A percentile compares a stretch with the other conserved stretches of the same genome.
These are phyloP conservation scores for Coptodon rendalli DNA, from an alignment of 2,113 vertebrate genomes.

Conservation along the genomic window DNA sequence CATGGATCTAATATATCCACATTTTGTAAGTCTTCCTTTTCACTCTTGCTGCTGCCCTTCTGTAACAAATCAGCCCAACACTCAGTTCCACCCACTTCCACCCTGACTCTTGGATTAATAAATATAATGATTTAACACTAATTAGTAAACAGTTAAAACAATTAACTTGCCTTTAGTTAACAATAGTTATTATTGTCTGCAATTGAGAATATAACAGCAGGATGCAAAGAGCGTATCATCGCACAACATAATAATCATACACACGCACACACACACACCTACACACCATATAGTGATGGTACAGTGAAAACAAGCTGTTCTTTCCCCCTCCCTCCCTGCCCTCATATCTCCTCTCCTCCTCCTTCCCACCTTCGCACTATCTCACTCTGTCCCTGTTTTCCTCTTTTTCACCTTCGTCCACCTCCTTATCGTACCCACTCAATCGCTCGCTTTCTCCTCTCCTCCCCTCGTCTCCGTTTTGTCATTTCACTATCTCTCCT, in stretches of 20 bases:
- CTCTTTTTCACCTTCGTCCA: slow-evolving; percentile 18
- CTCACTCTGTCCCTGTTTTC: slow-evolving; percentile 9
- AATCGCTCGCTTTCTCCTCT: not conserved
- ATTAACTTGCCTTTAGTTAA: not conserved
- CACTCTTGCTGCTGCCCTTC: not conserved
- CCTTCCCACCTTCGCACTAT: not conserved
- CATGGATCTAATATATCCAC: not conserved
- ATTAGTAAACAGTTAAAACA: not conserved
- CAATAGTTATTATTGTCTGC: not conserved
- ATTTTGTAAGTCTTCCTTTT: not conserved
- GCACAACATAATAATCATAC: not conserved
- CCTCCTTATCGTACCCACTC: slow-evolving; percentile 19
- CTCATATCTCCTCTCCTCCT: not conserved
- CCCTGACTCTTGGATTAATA: not conserved
- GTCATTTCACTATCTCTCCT: slow-evolving; percentile 1
- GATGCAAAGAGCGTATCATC: not conserved
- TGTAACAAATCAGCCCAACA: not conserved
- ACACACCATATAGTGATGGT: not conserved
- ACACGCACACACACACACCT: accelerated
- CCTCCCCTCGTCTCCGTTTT: slow-evolving; percentile 6
- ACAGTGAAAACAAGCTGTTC: slow-evolving; percentile 9
- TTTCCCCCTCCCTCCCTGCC: not conserved
- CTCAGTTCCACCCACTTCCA: not conserved
- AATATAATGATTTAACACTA: not conserved
- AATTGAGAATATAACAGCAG: not conserved